A percentile compares a stretch with the other conserved stretches of the same genome.
phyloP scores from a whole-genome alignment of 2,113 vertebrate genomes.

The Perccottus glenii region DNA sequence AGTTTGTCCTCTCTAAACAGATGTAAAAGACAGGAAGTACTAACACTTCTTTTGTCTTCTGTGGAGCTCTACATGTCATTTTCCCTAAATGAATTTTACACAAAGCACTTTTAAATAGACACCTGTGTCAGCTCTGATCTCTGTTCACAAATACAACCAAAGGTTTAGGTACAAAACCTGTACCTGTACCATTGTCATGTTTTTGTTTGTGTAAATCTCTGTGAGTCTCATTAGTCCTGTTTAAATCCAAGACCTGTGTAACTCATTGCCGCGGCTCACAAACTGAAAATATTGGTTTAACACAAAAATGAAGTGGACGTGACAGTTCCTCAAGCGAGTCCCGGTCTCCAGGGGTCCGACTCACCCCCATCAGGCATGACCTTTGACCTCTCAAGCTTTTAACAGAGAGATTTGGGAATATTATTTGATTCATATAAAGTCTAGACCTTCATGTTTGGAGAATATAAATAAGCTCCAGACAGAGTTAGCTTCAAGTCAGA shows the following conservation, averaged over 20 bases:
- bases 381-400: slow-evolving; percentile 2
- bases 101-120: no score
- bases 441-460: neutral
- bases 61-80: no score
- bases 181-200: no score
- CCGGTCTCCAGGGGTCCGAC: neutral
- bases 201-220: neutral
- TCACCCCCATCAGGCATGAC: neutral
- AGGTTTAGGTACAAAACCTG: no score
- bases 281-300: slow-evolving; percentile 2
- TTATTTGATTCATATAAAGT: neutral
- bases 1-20: no score
- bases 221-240: neutral
- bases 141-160: no score
- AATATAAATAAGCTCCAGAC: neutral
- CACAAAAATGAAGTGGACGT: neutral
- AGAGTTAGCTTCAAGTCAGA: neutral
- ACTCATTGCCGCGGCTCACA: neutral
- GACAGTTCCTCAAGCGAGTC: slow-evolving; percentile 1
- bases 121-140: no score
- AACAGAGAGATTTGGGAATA: neutral
- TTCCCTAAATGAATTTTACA: no score
- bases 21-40: no score
- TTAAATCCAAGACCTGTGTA: neutral
- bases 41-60: no score